Evolutionary conservation across 2,797 vertebrate genomes (phyloP).

Genomic region (Leuciscus waleckii): DNA sequence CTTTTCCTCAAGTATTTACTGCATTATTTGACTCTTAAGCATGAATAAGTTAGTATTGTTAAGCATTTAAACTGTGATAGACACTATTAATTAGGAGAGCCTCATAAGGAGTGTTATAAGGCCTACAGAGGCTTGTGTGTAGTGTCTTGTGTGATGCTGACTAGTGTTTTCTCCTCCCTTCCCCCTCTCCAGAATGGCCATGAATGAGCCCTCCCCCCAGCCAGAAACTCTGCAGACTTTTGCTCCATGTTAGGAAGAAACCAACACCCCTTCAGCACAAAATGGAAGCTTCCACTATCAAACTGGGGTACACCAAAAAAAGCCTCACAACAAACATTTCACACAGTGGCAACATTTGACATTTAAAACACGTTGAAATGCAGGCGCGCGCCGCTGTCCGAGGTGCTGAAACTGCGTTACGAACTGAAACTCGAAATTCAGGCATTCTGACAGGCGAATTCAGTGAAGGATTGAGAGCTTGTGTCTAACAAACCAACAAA

Average conservation of each 20-base stretch:
- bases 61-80: background rate
- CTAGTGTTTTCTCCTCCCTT: conserved; percentile 84
- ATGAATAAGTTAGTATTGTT: background rate
- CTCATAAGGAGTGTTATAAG: background rate
- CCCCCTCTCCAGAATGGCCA: conserved; percentile 89
- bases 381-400: conserved; percentile 71
- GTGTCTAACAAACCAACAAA: background rate
- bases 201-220: conserved; percentile 91
- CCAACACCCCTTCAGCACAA: conserved; percentile 88
- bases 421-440: conserved; percentile 64
- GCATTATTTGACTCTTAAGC: background rate
- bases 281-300: conserved; percentile 98
- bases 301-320: conserved; percentile 77
- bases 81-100: conserved; percentile 9
- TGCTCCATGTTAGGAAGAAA: conserved; percentile 87
- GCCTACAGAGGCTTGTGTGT: conserved; percentile 52
- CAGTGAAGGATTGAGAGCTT: background rate
- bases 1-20: background rate
- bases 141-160: conserved; percentile 85
- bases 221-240: conserved; percentile 95
- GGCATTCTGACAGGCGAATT: background rate
- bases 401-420: conserved; percentile 82
- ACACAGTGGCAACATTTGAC: conserved; percentile 20
- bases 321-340: conserved; percentile 64
- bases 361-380: conserved; percentile 50